phyloP scores from a whole-genome alignment of 2,888 invertebrate genomes.

The Apantesis nais region DNA sequence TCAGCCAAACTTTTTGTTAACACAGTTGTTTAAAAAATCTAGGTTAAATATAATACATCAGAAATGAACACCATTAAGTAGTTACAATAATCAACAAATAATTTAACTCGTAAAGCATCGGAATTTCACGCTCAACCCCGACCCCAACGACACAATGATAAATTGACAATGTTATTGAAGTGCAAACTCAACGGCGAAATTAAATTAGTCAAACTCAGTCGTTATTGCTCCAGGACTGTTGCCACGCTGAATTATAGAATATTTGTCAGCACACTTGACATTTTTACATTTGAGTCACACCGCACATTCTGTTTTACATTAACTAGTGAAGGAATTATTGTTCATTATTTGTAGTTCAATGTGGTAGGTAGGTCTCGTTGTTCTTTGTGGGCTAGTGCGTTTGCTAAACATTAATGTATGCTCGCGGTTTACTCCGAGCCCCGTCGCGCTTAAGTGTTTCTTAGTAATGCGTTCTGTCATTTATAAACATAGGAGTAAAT shows the following conservation, averaged over 20 bases:
- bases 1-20: not conserved
- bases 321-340: constrained; percentile 73
- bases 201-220: constrained; percentile 67
- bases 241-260: constrained; percentile 60
- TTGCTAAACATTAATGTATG: constrained; percentile 72
- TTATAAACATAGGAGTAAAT: constrained; percentile 39
- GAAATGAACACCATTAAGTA: not conserved
- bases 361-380: constrained; percentile 50
- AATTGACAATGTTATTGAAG: constrained; percentile 77
- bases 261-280: constrained; percentile 60
- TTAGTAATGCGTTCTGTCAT: constrained; percentile 55
- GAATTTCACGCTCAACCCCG: constrained; percentile 24
- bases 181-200: constrained; percentile 59
- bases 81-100: constrained; percentile 15
- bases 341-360: constrained; percentile 71
- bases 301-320: constrained; percentile 59
- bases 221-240: constrained; percentile 39
- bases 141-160: constrained; percentile 66
- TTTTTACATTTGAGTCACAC: constrained; percentile 46
- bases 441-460: constrained; percentile 63
- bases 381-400: constrained; percentile 70
- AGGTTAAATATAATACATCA: not conserved
- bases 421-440: constrained; percentile 67
- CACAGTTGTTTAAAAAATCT: not conserved
- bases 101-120: constrained; percentile 22